Evolutionary conservation across 2,113 vertebrate genomes (phyloP).

Genomic region (Sinocyclocheilus anophthalmus): DNA sequence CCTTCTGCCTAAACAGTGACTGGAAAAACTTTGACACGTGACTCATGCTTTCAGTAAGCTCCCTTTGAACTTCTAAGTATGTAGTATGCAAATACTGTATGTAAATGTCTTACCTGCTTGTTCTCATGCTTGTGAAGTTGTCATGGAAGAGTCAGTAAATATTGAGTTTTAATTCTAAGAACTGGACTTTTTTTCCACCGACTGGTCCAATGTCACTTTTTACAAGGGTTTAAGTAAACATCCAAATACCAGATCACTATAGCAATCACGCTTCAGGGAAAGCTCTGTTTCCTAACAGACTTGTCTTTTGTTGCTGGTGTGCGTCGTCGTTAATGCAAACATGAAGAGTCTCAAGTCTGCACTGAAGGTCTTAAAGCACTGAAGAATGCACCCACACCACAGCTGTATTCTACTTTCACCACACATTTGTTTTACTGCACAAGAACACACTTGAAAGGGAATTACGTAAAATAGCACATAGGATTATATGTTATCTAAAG

Average conservation of each 20-base stretch:
- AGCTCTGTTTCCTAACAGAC: conserved; percentile 11
- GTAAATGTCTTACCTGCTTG: conserved; percentile 48
- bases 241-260: conserved; percentile 15
- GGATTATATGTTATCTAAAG: conserved; percentile 1
- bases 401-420: conserved; percentile 20
- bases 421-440: conserved; percentile 31
- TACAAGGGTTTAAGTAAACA: conserved; percentile 22
- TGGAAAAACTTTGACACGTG: conserved; percentile 62
- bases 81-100: conserved; percentile 62
- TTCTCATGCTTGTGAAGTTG: not conserved
- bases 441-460: not conserved
- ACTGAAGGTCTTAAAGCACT: conserved; percentile 37
- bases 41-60: conserved; percentile 46
- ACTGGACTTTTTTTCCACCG: not conserved
- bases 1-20: conserved; percentile 60
- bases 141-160: not conserved
- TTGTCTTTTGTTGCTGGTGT: conserved; percentile 27
- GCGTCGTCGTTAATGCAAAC: conserved; percentile 32
- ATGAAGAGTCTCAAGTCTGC: conserved; percentile 36
- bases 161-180: not conserved
- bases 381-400: conserved; percentile 27
- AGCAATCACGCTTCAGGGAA: conserved; percentile 17
- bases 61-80: conserved; percentile 56
- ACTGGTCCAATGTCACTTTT: not conserved
- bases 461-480: conserved; percentile 2